A percentile compares a stretch with the other conserved stretches of the same genome.
Conservation (phyloP, 2,797 vertebrate genomes). For the Fringilla coelebs region DNA sequence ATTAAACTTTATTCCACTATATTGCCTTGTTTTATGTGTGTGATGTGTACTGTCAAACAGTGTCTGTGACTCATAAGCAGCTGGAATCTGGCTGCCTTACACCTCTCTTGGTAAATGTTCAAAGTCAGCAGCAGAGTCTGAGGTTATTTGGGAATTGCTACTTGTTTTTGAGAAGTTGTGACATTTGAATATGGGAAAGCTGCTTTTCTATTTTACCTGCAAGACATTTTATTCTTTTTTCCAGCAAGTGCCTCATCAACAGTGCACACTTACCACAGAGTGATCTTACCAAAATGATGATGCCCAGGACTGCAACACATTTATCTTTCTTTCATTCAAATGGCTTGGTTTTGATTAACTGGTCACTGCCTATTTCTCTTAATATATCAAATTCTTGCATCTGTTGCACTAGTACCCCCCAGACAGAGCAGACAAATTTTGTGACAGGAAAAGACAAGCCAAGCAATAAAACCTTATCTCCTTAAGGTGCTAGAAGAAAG, state of each 20-base stretch:
- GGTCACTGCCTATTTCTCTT: neutral
- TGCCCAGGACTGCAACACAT: neutral
- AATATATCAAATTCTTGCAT: neutral
- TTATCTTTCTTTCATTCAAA: neutral
- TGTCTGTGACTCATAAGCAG: neutral
- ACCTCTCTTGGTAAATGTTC: neutral
- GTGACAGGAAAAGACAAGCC: neutral
- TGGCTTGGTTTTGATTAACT: neutral
- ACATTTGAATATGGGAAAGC: neutral
- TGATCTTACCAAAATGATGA: neutral
- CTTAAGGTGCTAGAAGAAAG: neutral
- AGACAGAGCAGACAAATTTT: neutral
- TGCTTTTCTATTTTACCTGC: neutral
- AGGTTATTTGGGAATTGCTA: neutral
- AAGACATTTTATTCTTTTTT: neutral
- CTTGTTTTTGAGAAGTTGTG: neutral
- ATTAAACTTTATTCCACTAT: neutral
- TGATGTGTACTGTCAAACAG: neutral
- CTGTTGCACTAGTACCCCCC: neutral
- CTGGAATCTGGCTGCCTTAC: neutral
- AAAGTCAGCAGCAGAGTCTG: neutral
- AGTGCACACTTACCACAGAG: neutral
- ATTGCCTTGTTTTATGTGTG: neutral
- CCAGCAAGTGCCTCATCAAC: neutral
- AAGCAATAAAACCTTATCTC: neutral